Percentiles rank a stretch among this genome's conserved stretches.
These are phyloP conservation scores for Xestobium rufovillosum DNA, from an alignment of 2,888 invertebrate genomes.

Conservation along the genomic window DNA sequence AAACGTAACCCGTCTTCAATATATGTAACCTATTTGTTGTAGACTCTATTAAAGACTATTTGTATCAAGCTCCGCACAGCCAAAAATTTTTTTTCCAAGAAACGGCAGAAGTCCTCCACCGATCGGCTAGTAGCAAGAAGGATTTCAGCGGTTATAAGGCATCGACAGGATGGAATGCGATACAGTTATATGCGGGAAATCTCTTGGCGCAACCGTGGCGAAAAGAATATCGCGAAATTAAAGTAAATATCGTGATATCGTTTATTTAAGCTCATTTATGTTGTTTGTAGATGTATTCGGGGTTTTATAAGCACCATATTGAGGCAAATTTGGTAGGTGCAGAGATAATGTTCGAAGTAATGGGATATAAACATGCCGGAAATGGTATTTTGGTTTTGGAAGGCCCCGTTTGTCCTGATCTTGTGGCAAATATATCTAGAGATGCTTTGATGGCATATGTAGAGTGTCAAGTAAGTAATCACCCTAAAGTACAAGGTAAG, in stretches of 20 bases:
- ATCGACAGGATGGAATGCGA: conserved; percentile 73
- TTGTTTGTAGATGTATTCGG: conserved; percentile 69
- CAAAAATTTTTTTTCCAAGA: conserved; percentile 71
- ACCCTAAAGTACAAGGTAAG: no score
- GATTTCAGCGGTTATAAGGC: conserved; percentile 78
- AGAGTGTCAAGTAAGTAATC: conserved; percentile 72
- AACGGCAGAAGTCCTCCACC: conserved; percentile 67
- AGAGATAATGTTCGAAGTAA: conserved; percentile 67
- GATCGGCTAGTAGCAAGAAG: conserved; percentile 59
- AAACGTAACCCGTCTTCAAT: no score
- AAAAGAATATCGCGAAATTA: conserved; percentile 72
- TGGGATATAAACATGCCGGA: conserved; percentile 68
- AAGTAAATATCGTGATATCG: conserved; percentile 48
- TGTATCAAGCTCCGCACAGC: conserved; percentile 69
- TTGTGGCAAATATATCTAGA: conserved; percentile 68
- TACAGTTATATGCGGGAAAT: conserved; percentile 81
- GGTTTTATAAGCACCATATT: conserved; percentile 82
- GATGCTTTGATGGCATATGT: conserved; percentile 82
- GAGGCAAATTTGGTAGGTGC: conserved; percentile 72
- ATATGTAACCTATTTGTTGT: conserved; percentile 31
- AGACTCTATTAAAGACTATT: conserved; percentile 72
- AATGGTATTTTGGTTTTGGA: conserved; percentile 55
- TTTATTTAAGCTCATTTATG: neutral
- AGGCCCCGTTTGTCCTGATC: conserved; percentile 74
- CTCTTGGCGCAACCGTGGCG: conserved; percentile 83